Evolutionary conservation across 1,140 invertebrate genomes (phyloP), one percentile per base, ranked within the genome.

Genomic region (Zaprionus tsacasi): DNA sequence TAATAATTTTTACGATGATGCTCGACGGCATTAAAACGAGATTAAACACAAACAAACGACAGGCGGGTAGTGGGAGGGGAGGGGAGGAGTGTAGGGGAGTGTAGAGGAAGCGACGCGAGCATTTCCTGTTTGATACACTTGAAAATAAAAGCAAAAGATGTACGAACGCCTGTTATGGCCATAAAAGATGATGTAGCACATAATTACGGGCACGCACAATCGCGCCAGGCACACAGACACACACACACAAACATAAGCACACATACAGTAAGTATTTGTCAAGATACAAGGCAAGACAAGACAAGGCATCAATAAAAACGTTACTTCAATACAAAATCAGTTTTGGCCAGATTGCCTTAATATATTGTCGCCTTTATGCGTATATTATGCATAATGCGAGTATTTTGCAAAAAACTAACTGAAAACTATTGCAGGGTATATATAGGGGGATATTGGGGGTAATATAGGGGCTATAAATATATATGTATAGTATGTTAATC

Each of bases 1-100:
- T 87, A 87, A 87, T 87, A 87, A 87, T 87, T 87, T 87, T 87
- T 87, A 87, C 85, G 83, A 87, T 87, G 83, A 89, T 87, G 83
- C 83, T 87, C 83, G 77, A 88, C 80, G 83, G 83, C 83, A 87
- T 87, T 87, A 87, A 87, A 87, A 87, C 83, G 77, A 87, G 83
- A 87, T 87, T 87, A 87, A 87, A 87, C 83, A 87, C 83, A 87
- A 87, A 88, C 82, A 87, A 87, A 79, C 76, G 83, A 80, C 79
- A 70, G 67, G 55, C 57, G 38, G 33, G 30, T 6, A 6, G 45
- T 43, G 33, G 30, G 13, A 6, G 45, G 27, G 50, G 43, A 30
- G 57, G 4, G 40, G 45, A 25, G 13, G 58, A 15, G 57, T 6
- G 30, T 4, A 21, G 6, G 25, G 43, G 35, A 13, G 15, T 2